These are phyloP conservation scores for Carcharodon carcharias DNA, from an alignment of 2,797 vertebrate genomes.

Conservation along the genomic window DNA sequence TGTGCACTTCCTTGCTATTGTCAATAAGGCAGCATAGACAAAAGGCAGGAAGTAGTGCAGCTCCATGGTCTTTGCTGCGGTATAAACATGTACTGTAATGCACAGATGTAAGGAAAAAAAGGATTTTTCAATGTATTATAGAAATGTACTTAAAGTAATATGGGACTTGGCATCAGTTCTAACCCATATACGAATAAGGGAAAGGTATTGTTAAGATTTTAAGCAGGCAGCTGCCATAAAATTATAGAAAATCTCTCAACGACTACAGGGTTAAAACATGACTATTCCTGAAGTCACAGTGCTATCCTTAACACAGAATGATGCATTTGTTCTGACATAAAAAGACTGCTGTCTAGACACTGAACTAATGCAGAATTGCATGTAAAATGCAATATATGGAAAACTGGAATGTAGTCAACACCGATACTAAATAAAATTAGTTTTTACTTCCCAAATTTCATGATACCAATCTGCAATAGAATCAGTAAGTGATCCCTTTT, in stretches of 20 bases:
- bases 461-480: background rate
- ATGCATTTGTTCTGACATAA: background rate
- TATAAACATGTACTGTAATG: background rate
- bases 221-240: background rate
- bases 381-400: background rate
- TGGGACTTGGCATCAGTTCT: background rate
- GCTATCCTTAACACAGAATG: background rate
- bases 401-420: background rate
- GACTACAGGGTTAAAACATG: background rate
- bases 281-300: background rate
- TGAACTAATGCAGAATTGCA: background rate
- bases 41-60: background rate
- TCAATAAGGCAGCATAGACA: background rate
- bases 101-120: background rate
- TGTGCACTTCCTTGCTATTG: background rate
- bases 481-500: background rate
- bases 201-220: background rate
- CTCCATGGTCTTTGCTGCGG: background rate
- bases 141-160: background rate
- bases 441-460: background rate
- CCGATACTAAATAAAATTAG: background rate
- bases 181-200: background rate
- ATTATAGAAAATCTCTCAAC: background rate
- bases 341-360: background rate
- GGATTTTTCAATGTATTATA: background rate